phyloP scores from a whole-genome alignment of 2,113 vertebrate genomes.

The Platanista minor region DNA sequence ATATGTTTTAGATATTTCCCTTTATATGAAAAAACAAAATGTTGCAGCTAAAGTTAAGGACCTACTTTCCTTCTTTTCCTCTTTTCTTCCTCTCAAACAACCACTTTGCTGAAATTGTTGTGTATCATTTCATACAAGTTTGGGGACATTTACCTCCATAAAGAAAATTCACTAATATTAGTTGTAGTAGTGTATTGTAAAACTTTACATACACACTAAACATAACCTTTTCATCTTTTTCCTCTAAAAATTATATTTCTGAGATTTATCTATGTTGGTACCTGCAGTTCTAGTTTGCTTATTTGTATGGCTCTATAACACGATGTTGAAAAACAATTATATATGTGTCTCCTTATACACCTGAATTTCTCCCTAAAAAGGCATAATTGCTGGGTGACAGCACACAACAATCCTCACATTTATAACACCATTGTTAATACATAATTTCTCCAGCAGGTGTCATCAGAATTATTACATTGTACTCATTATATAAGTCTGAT shows the following conservation, averaged over 20 bases:
- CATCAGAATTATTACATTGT: background rate
- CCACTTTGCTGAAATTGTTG: background rate
- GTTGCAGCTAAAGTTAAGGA: slow-evolving; percentile 5
- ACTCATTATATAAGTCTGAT: background rate
- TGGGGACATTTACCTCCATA: background rate
- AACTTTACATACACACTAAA: background rate
- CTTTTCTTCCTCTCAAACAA: background rate
- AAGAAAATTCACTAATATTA: background rate
- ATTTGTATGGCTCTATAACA: background rate
- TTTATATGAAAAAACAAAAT: background rate
- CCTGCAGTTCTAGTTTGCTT: background rate
- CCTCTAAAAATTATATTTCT: background rate
- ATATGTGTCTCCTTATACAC: background rate
- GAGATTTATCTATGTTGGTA: background rate
- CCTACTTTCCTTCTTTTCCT: background rate
- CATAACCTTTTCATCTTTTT: background rate
- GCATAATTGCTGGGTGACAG: background rate
- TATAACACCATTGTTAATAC: background rate
- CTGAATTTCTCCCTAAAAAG: background rate
- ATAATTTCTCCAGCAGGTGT: background rate
- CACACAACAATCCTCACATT: background rate
- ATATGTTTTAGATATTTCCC: background rate
- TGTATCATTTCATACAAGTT: background rate
- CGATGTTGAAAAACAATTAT: background rate
- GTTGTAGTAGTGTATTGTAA: background rate